Base-by-base conservation (phyloP, 2,797 vertebrate genomes). In the Phalloptychus januarius region DNA sequence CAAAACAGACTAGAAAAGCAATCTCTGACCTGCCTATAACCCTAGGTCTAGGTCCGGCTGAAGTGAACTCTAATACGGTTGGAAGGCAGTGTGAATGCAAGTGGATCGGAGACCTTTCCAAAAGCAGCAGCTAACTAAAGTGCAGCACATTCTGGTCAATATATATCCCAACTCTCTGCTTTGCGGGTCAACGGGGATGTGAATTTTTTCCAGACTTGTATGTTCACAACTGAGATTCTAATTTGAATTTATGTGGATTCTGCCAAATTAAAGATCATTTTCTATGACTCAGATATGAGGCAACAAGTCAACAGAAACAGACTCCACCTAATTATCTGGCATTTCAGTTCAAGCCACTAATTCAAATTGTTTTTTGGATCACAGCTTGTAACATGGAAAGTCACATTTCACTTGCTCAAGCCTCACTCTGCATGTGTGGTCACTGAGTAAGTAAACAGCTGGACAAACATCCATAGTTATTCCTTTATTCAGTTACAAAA, bases 401-500 rank as follows among this genome's bases (percentile, higher is more conserved):
- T 91, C 69, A 70, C 45, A 83, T 72, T 76, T 75, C 15, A 70
- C 72, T 75, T 31, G 15, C 75, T 72, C 1, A 18, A 80, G 67
- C 82, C 78, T 65, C 0, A 73, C 5, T 50, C 10, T 10, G 74
- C 69, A 81, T 75, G 56, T 58, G 75, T 23, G 25, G 48, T 67
- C n/a, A 28, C 45, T 0, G 0, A 75, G 65, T 70, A 84, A 85
- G 85, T 72, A 87, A 86, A 85, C 77, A 38, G 7, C 50, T 13
- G 76, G 79, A 89, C 89, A 85, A 89, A 89, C 45, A 85, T 38
- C 71, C 79, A 75, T 87, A 75, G 78, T 92, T 90, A 90, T 92
- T 92, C 80, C 82, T 95, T 95, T 94, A 93, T 94, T 95, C 90
- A 40, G 90, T 95, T 93, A 95, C 92, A 95, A 95, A 95, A 95